Conservation (phyloP, 2,888 invertebrate species). For the Apamea crenata region DNA sequence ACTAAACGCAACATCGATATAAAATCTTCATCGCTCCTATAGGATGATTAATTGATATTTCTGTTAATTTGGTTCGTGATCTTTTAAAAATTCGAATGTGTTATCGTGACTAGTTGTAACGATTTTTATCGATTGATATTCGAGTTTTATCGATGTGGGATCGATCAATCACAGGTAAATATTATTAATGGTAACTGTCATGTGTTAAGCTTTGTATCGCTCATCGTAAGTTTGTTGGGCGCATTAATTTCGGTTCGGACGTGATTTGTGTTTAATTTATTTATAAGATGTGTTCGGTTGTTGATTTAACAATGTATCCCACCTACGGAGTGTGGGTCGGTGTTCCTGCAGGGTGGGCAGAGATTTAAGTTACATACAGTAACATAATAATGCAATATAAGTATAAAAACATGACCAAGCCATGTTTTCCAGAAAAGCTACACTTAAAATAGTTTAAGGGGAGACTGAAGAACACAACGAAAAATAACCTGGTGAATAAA, state of each 20-base stretch:
- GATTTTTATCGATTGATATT: conserved; percentile 73
- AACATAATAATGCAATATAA: not conserved
- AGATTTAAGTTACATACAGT: conserved; percentile 4
- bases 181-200: conserved; percentile 85
- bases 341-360: conserved; percentile 37
- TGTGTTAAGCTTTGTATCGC: conserved; percentile 80
- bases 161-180: conserved; percentile 83
- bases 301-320: conserved; percentile 60
- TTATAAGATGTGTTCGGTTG: conserved; percentile 52
- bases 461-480: not conserved
- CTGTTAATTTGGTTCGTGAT: conserved; percentile 69
- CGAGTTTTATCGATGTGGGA: conserved; percentile 74
- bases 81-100: conserved; percentile 66
- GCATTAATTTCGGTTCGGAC: conserved; percentile 65
- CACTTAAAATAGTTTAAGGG: not conserved
- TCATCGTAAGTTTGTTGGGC: conserved; percentile 76
- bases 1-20: conserved; percentile 58
- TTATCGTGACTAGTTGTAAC: conserved; percentile 73
- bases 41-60: conserved; percentile 67
- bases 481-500: not conserved
- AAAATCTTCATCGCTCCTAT: conserved; percentile 64
- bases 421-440: not conserved
- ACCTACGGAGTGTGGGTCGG: conserved; percentile 39
- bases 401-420: too few species aligned
- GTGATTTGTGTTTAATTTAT: conserved; percentile 63